Evolutionary conservation across 1,140 invertebrate genomes (phyloP), one percentile per base, ranked within the genome.

Genomic region (Rhagoletis zephyria): DNA sequence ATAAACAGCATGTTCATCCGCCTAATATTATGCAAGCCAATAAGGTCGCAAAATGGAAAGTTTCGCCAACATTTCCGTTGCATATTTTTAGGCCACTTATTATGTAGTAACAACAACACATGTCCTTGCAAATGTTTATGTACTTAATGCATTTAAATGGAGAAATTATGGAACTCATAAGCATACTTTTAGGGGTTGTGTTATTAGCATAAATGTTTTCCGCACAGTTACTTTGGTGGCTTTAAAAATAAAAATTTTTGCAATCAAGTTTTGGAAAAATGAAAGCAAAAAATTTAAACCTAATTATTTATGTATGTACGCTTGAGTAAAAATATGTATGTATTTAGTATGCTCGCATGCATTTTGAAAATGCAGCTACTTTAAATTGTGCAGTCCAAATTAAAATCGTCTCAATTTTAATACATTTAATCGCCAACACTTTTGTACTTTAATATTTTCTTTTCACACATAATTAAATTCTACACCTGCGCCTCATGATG

Each of bases 111-210:
- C 30, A 30, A 30, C 48, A 56, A 14, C 14, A 81, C 45, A 81
- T 59, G 48, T 3, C 7, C 10, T 10, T n/a, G 45, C 30, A 30
- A 10, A 30, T 81, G 9, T 30, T 56, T 81, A 2, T 10, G 7
- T 56, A 81, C 48, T 56, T 81, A 81, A 81, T 81, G 74, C 74
- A 81, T 81, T 81, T 81, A 81, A 81, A 81, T 81, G 45, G 48
- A n/a, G 56, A 81, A 51, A 81, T 81, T 81, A 81, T 56, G 48
- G 56, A 51, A 5, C 19, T 19, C 16, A 30, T 56, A 59, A 56
- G 48, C 48, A 81, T 56, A 81, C 4, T 67, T 67, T 67, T 5
- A 67, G 19, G 64, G 5, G 10, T 10, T 56, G 51, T 1, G 5
- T 56, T 56, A 7, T 5, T 56, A 56, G 51, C 10, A 56, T 5